Base-by-base conservation (phyloP, 2,113 vertebrate species). In the Eulacestoma nigropectus region DNA sequence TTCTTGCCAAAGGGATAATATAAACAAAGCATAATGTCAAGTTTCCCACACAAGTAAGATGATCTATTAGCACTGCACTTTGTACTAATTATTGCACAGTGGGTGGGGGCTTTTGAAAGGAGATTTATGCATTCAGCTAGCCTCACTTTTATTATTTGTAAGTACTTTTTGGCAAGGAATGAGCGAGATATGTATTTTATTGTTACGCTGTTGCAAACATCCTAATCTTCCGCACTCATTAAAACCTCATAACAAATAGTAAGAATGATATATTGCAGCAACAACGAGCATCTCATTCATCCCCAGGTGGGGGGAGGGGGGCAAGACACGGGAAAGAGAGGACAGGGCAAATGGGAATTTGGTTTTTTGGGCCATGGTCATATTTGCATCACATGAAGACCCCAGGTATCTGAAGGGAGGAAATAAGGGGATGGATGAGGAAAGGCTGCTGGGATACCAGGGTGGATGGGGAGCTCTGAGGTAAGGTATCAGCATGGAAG, bases 21-120 rank as follows among this genome's bases (percentile, higher is more conserved):
- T 93, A 96, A 97, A 97, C 97, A 97, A 96, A 94, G 94, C 94
- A 93, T 97, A 97, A 97, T 97, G 97, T 97, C 97, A 97, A 95
- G 95, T 95, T 96, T 95, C 94, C 90, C 94, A 96, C 96, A 97
- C 92, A 95, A 96, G 94, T 97, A 95, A 96, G 96, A 96, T 96
- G 95, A 97, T 97, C 91, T 93, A 96, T 95, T 97, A 97, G 96
- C 96, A 83, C 93, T 95, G 92, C 97, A 97, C 96, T 97, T 97
- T 97, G 97, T 97, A 97, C 94, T 95, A 97, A 97, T 96, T 97
- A 97, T 97, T 96, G 93, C 96, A 96, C 96, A 96, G 96, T 96
- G 97, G 97, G 97, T 96, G 97, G 96, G 95, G 96, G 92, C 94
- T 96, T 96, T 95, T 97, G 93, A 97, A 96, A 96, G 91, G 91